phyloP scores from a whole-genome alignment of 1,140 invertebrate species.

The Leptonema lineaticorne region DNA sequence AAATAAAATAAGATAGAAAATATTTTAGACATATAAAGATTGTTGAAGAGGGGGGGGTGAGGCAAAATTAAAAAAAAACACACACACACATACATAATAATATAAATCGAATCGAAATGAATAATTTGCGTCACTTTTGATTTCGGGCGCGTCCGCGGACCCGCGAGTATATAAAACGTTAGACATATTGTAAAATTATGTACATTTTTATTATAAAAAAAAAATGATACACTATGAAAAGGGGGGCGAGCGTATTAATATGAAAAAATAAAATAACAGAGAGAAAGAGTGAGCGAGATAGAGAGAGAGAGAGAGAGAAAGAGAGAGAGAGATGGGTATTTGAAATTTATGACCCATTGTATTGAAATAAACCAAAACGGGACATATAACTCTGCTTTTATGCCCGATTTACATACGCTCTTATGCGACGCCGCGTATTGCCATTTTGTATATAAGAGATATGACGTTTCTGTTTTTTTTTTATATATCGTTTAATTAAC shows the following conservation, averaged over 20 bases:
- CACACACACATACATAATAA: too few relatives aligned
- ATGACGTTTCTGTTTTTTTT: too few relatives aligned
- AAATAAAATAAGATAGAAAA: neutral
- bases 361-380: slow-evolving; percentile 18
- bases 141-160: neutral
- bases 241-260: neutral
- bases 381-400: slow-evolving; percentile 1
- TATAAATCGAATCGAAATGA: neutral
- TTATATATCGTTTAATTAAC: too few relatives aligned
- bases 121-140: slow-evolving; percentile 7
- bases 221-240: slow-evolving; percentile 11
- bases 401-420: neutral
- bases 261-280: too few relatives aligned
- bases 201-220: slow-evolving; percentile 10
- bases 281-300: too few relatives aligned
- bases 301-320: too few relatives aligned
- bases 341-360: slow-evolving; percentile 16
- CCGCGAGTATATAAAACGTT: neutral
- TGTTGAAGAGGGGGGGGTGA: neutral
- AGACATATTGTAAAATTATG: slow-evolving; percentile 13
- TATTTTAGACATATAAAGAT: neutral
- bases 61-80: neutral
- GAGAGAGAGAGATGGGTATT: slow-evolving; percentile 2
- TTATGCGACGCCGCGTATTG: neutral
- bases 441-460: too few relatives aligned